These are phyloP conservation scores for Rhinogobio ventralis DNA, from an alignment of 2,797 vertebrate genomes.

Conservation along the genomic window DNA sequence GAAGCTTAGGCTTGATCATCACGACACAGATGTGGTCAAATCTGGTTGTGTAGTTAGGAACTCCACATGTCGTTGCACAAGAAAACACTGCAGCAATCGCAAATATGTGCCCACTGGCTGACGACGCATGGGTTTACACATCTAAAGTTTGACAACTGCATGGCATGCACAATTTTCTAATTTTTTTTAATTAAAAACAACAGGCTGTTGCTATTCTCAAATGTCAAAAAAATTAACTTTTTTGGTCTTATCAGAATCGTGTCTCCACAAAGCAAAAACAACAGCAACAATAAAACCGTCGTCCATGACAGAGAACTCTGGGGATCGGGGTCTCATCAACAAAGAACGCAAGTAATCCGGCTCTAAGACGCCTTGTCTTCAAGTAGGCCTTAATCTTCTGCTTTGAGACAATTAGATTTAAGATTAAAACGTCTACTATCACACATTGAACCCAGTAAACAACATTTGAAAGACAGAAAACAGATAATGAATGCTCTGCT, in stretches of 20 bases:
- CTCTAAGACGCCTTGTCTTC: conserved; percentile 51
- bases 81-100: neutral
- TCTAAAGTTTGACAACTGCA: neutral
- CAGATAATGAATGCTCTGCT: neutral
- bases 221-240: neutral
- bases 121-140: neutral
- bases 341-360: conserved; percentile 59
- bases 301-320: conserved; percentile 32
- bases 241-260: neutral
- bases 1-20: neutral
- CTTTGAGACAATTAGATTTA: conserved; percentile 45
- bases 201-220: neutral
- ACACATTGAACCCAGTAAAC: neutral
- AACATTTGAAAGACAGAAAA: conserved; percentile 1
- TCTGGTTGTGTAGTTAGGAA: neutral
- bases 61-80: no score
- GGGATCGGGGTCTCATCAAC: conserved; percentile 21
- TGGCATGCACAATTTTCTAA: neutral
- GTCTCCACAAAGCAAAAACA: conserved; percentile 19
- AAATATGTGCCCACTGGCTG: neutral
- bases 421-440: conserved; percentile 29
- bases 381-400: conserved; percentile 45
- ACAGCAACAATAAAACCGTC: conserved; percentile 19
- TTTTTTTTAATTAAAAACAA: neutral
- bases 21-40: conserved; percentile 1